Percentiles rank a stretch among this genome's conserved stretches.
Conservation (phyloP, 2,888 invertebrate genomes). For the Allophyes oxyacanthae region DNA sequence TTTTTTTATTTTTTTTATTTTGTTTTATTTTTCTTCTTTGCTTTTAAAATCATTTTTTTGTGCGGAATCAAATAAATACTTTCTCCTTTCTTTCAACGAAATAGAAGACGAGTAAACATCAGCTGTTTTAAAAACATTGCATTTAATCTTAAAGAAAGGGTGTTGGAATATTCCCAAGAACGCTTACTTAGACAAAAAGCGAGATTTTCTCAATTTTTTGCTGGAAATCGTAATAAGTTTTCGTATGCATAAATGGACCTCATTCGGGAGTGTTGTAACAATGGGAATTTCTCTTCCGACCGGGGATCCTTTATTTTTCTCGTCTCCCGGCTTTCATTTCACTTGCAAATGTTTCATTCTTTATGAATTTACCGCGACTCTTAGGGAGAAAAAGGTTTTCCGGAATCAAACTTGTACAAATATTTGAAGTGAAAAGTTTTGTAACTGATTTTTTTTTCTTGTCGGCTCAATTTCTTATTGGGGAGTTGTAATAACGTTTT, state of each 20-base stretch:
- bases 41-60: too few relatives aligned
- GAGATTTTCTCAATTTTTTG: slow-evolving; percentile 66
- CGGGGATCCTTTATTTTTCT: slow-evolving; percentile 77
- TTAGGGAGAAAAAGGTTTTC: slow-evolving; percentile 68
- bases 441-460: slow-evolving; percentile 41
- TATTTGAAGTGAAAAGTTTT: slow-evolving; percentile 76
- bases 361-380: slow-evolving; percentile 80
- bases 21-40: too few relatives aligned
- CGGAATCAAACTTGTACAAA: slow-evolving; percentile 78
- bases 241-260: slow-evolving; percentile 84
- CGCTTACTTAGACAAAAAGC: slow-evolving; percentile 61
- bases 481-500: slow-evolving; percentile 40
- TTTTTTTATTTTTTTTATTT: too few relatives aligned
- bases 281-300: slow-evolving; percentile 78
- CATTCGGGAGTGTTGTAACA: slow-evolving; percentile 79
- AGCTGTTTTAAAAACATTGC: slow-evolving; percentile 28
- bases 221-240: slow-evolving; percentile 79
- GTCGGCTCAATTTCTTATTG: slow-evolving; percentile 62
- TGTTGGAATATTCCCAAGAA: slow-evolving; percentile 51
- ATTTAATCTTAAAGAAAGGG: slow-evolving; percentile 50
- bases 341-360: slow-evolving; percentile 85
- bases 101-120: not conserved
- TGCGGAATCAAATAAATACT: too few relatives aligned
- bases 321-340: slow-evolving; percentile 79
- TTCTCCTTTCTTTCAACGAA: too few relatives aligned